Conservation (phyloP, 2,888 invertebrate genomes). For the Venustoraphidia nigricollis region DNA sequence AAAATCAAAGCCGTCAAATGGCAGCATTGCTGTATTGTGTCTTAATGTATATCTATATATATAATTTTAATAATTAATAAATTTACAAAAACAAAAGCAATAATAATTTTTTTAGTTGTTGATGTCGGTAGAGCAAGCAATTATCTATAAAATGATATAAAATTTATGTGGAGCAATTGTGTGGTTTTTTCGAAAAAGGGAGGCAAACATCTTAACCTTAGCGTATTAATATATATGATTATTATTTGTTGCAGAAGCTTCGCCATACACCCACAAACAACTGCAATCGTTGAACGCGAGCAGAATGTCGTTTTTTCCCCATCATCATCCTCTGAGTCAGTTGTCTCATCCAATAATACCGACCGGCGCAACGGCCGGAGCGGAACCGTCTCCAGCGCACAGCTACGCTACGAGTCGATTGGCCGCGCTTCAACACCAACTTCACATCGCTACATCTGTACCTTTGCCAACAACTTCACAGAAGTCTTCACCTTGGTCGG, state of each 20-base stretch:
- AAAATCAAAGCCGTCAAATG: too few relatives aligned
- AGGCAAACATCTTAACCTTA: too few relatives aligned
- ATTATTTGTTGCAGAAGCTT: not conserved
- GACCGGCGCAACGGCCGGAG: slow-evolving; percentile 8
- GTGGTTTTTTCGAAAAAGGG: too few relatives aligned
- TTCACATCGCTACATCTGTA: slow-evolving; percentile 33
- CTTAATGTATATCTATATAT: too few relatives aligned
- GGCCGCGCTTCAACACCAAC: slow-evolving; percentile 34
- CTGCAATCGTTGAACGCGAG: not conserved
- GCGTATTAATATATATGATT: too few relatives aligned
- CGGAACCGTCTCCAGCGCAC: slow-evolving; percentile 17
- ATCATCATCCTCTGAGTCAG: slow-evolving; percentile 9
- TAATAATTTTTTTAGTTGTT: too few relatives aligned
- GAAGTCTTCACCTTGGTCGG: slow-evolving; percentile 34
- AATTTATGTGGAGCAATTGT: too few relatives aligned
- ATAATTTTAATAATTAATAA: too few relatives aligned
- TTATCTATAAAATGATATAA: too few relatives aligned
- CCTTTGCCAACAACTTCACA: slow-evolving; percentile 20
- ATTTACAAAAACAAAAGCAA: too few relatives aligned
- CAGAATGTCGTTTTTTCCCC: slow-evolving; percentile 3
- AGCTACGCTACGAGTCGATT: slow-evolving; percentile 30
- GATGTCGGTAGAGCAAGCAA: too few relatives aligned
- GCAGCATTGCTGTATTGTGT: too few relatives aligned
- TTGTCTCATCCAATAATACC: slow-evolving; percentile 10
- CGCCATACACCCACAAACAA: not conserved